Base-by-base conservation (phyloP, 2,113 vertebrate species). In the Pedetes capensis region DNA sequence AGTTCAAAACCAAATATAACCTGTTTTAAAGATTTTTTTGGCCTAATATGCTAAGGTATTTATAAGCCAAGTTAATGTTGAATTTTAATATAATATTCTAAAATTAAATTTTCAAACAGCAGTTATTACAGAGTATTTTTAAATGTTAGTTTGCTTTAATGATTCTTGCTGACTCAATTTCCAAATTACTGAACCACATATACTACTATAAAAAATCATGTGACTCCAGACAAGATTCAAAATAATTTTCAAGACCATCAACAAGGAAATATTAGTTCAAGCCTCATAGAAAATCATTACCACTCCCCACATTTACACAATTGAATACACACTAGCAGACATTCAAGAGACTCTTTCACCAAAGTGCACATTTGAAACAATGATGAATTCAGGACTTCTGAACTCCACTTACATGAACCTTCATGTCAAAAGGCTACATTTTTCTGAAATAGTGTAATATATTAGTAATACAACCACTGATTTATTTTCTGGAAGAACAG, bases 151-250 rank as follows among this genome's bases (percentile, higher is more conserved):
- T 85, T 92, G 49, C 66, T 27, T 29, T 32, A 89, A n/a, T 85
- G 55, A 64, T 20, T 81, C 34, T 8, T 64, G 29, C 16, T 68
- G 57, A 72, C 8, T 94, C 81, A 84, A 87, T 25, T 66, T 90
- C 22, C 74, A 88, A 96, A 88, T 88, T 72, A 91, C 0, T 87
- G 16, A 96, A 75, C 49, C 49, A 91, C 10, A 87, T 27, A 49
- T 20, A 87, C 6, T 17, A 39, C 20, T 63, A 23, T 39, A 89
- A 95, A n/a, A 92, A 89, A 49, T 55, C 37, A 55, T 9, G 29
- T 69, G 55, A 66, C 53, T 87, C 42, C 76, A 78, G 64, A 81
- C 22, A 20, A 85, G 55, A 1, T 88, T 90, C 66, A 94, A 78
- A 91, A 86, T 57, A 78, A 82, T 37, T 39, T 82, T 83, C 34